A percentile compares a stretch with the other conserved stretches of the same genome.
phyloP scores from a whole-genome alignment of 2,888 invertebrate species.

The Operophtera brumata region DNA sequence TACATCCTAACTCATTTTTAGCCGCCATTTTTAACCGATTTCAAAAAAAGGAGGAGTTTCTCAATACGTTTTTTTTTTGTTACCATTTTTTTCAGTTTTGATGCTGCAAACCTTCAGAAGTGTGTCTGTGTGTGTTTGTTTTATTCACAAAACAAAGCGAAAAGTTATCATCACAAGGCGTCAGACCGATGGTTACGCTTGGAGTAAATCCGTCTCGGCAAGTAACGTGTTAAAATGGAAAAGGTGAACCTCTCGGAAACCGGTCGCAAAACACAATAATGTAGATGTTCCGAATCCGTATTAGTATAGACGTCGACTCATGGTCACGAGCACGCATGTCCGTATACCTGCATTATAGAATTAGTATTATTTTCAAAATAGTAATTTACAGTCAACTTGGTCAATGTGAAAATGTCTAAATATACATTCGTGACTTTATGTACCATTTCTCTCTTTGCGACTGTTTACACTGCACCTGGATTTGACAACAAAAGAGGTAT shows the following conservation, averaged over 20 bases:
- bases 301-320: slow-evolving; percentile 9
- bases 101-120: too few relatives aligned
- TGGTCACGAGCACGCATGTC: slow-evolving; percentile 15
- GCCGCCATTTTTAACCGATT: too few relatives aligned
- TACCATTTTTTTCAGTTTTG: too few relatives aligned
- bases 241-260: slow-evolving; percentile 25
- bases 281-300: slow-evolving; percentile 8
- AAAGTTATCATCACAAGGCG: background rate
- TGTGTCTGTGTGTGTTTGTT: too few relatives aligned
- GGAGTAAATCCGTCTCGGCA: background rate
- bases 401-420: slow-evolving; percentile 32
- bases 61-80: background rate
- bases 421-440: slow-evolving; percentile 22
- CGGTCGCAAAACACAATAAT: slow-evolving; percentile 24
- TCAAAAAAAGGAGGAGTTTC: background rate
- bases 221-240: slow-evolving; percentile 27
- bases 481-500: slow-evolving; percentile 38
- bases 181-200: background rate
- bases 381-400: too few relatives aligned
- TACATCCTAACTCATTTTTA: too few relatives aligned
- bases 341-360: background rate
- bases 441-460: slow-evolving; percentile 21
- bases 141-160: background rate
- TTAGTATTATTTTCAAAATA: background rate
- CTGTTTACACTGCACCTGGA: slow-evolving; percentile 31